Conservation (phyloP, 2,113 vertebrate genomes). For the Sinocyclocheilus grahami region DNA sequence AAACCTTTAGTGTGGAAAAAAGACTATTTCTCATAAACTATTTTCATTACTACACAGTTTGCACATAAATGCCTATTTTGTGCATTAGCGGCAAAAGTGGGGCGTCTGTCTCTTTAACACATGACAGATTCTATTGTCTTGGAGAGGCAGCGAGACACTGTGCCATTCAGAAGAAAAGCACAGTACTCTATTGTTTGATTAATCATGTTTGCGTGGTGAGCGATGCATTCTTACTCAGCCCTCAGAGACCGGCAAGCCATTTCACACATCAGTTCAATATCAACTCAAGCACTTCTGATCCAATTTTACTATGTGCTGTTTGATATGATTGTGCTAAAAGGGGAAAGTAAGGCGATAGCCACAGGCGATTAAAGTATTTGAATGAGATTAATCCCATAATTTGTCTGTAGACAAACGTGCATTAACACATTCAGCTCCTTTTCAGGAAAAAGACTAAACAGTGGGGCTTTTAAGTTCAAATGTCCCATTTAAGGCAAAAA, state of each 20-base stretch:
- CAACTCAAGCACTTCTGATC: slow-evolving; percentile 12
- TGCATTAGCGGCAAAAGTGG: slow-evolving; percentile 7
- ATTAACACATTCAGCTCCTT: neutral
- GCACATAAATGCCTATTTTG: neutral
- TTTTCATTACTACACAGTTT: neutral
- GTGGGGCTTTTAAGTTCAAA: neutral
- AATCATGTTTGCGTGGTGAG: slow-evolving; percentile 15
- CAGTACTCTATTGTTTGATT: slow-evolving; percentile 35
- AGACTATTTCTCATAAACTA: neutral
- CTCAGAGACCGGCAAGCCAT: slow-evolving; percentile 29
- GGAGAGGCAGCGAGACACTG: neutral
- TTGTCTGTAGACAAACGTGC: neutral
- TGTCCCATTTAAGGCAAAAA: too few relatives aligned
- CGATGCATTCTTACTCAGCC: slow-evolving; percentile 5
- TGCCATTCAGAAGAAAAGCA: slow-evolving; percentile 10
- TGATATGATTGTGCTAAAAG: neutral
- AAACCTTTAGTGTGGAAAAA: neutral
- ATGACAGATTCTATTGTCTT: slow-evolving; percentile 30
- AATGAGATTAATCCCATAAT: neutral
- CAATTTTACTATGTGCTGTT: neutral
- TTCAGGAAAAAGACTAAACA: neutral
- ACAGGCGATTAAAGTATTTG: neutral
- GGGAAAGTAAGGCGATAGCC: neutral
- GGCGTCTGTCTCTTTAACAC: neutral
- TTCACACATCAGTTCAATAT: slow-evolving; percentile 27